These are phyloP conservation scores for Adelphocoris suturalis DNA, from an alignment of 2,888 invertebrate species.

Conservation along the genomic window DNA sequence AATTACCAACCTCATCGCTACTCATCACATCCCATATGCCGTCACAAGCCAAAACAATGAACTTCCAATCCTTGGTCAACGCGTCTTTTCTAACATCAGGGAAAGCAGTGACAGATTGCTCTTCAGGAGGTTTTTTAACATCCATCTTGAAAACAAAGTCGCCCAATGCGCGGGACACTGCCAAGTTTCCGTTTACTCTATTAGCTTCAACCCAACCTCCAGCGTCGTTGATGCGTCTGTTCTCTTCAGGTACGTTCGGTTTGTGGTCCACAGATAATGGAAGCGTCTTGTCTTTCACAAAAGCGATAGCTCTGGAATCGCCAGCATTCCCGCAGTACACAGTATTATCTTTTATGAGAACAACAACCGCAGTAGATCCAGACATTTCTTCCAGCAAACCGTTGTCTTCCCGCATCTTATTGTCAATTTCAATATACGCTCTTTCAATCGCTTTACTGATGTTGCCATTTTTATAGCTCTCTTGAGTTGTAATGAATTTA, in stretches of 20 bases:
- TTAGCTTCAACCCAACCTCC: constrained; percentile 99
- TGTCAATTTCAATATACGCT: constrained; percentile 93
- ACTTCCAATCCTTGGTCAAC: constrained; percentile 95
- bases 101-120: constrained; percentile 96
- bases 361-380: constrained; percentile 95
- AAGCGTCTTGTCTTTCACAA: constrained; percentile 88
- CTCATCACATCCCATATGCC: constrained; percentile 99
- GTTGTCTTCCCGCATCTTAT: constrained; percentile 94
- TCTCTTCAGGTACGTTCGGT: constrained; percentile 92
- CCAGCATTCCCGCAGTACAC: constrained; percentile 98
- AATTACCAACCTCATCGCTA: constrained; percentile 95
- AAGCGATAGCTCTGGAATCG: constrained; percentile 96
- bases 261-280: constrained; percentile 95
- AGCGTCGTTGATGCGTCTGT: constrained; percentile 93
- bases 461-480: constrained; percentile 90
- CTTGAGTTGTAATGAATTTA: constrained; percentile 91
- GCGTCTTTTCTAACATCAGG: constrained; percentile 93
- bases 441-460: constrained; percentile 91
- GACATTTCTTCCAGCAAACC: constrained; percentile 94
- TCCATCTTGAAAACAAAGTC: constrained; percentile 98
- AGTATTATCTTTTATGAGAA: constrained; percentile 89
- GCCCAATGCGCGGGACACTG: constrained; percentile 96
- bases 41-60: constrained; percentile 97
- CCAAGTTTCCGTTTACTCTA: constrained; percentile 98
- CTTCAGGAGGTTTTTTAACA: constrained; percentile 89